Evolutionary conservation across 2,888 invertebrate species (phyloP), one percentile per base, ranked within the genome.

Genomic region (Hoplodrina blanda): DNA sequence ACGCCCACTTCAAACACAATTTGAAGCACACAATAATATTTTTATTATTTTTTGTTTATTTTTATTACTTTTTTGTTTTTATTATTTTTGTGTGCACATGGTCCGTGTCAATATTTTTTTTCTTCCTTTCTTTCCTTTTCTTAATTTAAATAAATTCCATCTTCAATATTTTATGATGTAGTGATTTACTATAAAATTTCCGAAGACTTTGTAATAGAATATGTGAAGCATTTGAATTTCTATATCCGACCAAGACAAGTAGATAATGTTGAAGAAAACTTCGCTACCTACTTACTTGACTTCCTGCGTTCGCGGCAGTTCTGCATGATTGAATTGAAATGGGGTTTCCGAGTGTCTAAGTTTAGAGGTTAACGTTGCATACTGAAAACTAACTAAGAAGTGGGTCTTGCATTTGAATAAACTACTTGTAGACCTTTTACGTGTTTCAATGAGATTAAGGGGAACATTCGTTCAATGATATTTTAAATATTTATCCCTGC

Each of bases 241-340:
- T 37, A 60, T 11, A 46, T 50, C 19, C 41, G 49, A 33, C 17
- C 4, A 56, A 61, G 52, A 11, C 37, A 73, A 56, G 60, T 49
- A 17, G 10, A 52, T 11, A 60, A 66, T 49, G 55, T 60, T 19
- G 53, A 44, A 57, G 62, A 60, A 70, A 83, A 81, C 60, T 78
- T 69, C 11, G n/a, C 11, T 41, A 78, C 69, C 63, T 61, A 57
- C 41, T 61, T 68, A 59, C 67, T 74, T 37, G 37, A 37, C 37
- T 66, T 55, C 25, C 49, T 54, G 19, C 46, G 10, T 46, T 64
- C 33, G 25, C 50, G 25, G 10, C 44, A 56, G 67, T 73, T 68
- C 44, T 37, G 41, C 68, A 64, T 73, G 79, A 75, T 70, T 75
- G 68, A 81, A 71, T 71, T 69, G 61, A 63, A 84, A 82, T 73